Conservation (phyloP, 2,888 invertebrate genomes). For the Vanessa cardui region DNA sequence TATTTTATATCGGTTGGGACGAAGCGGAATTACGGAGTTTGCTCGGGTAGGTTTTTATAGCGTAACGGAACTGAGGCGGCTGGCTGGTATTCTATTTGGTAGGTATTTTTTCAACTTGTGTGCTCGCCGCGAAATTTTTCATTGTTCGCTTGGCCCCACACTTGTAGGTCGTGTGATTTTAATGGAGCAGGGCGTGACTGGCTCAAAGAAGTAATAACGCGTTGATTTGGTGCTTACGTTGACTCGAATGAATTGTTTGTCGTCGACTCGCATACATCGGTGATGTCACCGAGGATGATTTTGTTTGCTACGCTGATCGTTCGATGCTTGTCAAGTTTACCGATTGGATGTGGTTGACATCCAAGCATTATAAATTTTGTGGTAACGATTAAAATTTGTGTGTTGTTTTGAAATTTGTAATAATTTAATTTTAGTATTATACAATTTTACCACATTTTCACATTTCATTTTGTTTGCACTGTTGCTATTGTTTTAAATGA, state of each 20-base stretch:
- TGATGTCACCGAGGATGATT: conserved; percentile 33
- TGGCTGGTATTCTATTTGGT: conserved; percentile 66
- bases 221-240: conserved; percentile 42
- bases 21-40: conserved; percentile 78
- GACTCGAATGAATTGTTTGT: conserved; percentile 36
- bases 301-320: conserved; percentile 26
- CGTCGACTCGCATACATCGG: conserved; percentile 26
- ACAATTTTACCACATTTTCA: too few relatives aligned
- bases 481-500: too few relatives aligned
- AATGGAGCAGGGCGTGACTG: conserved; percentile 58
- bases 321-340: conserved; percentile 1
- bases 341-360: conserved; percentile 6
- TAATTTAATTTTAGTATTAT: background rate
- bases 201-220: conserved; percentile 52
- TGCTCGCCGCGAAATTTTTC: conserved; percentile 64
- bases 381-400: conserved; percentile 1
- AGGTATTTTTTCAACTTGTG: conserved; percentile 67
- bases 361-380: background rate
- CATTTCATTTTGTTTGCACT: too few relatives aligned
- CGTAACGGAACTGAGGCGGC: conserved; percentile 63
- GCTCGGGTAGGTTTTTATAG: conserved; percentile 79
- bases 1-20: conserved; percentile 80
- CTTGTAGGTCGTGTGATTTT: conserved; percentile 70
- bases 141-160: conserved; percentile 68
- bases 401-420: background rate